A percentile compares a stretch with the other conserved stretches of the same genome.
phyloP scores from a whole-genome alignment of 2,113 vertebrate genomes.

The Otolemur garnettii region DNA sequence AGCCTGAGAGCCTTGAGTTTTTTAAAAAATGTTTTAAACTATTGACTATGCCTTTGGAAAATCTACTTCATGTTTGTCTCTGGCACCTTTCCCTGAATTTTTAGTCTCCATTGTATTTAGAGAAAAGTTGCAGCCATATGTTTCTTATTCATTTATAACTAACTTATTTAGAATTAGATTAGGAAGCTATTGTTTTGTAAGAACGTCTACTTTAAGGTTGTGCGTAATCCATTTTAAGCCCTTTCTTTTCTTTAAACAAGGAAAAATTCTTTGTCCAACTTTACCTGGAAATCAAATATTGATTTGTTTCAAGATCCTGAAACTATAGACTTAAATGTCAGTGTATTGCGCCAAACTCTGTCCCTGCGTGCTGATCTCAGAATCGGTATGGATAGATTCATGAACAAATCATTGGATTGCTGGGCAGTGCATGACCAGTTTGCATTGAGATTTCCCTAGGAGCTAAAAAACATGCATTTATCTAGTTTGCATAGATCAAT shows the following conservation, averaged over 20 bases:
- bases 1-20: conserved; percentile 47
- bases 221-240: conserved; percentile 33
- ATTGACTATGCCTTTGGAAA: conserved; percentile 55
- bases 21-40: conserved; percentile 54
- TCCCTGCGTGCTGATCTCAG: neutral
- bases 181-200: conserved; percentile 71
- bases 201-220: conserved; percentile 43
- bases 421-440: neutral
- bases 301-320: conserved; percentile 17
- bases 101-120: conserved; percentile 65
- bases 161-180: conserved; percentile 70
- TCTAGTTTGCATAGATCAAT: neutral
- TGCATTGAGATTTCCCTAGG: neutral
- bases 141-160: conserved; percentile 78
- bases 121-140: conserved; percentile 72
- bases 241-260: conserved; percentile 50
- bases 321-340: neutral
- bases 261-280: conserved; percentile 23
- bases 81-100: conserved; percentile 40
- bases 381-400: neutral
- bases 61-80: conserved; percentile 57
- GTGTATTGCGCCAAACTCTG: neutral
- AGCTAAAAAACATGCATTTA: neutral
- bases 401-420: neutral
- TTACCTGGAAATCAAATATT: conserved; percentile 6